A percentile compares a stretch with the other conserved stretches of the same genome.
Evolutionary conservation across 2,888 invertebrate species (phyloP).

Genomic region (Dioctria rufipes): DNA sequence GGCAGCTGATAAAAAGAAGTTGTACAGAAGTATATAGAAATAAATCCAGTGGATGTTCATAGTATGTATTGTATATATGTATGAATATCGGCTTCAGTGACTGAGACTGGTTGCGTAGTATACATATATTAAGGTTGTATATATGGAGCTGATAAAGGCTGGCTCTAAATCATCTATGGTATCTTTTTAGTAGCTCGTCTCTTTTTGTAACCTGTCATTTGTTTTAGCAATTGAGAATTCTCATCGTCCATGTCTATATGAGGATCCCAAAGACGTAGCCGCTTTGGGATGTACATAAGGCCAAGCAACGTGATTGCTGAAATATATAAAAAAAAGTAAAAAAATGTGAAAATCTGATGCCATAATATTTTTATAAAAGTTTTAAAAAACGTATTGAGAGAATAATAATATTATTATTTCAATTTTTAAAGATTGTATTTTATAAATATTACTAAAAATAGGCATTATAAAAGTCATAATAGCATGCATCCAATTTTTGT

Average conservation of each 20-base stretch:
- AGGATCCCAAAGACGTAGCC: conserved; percentile 78
- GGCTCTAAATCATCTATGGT: conserved; percentile 54
- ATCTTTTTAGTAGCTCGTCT: conserved; percentile 70
- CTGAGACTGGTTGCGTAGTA: no score
- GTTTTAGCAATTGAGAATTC: conserved; percentile 78
- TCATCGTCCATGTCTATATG: conserved; percentile 79
- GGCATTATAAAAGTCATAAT: no score
- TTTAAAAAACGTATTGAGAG: no score
- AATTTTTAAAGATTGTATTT: no score
- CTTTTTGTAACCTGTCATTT: conserved; percentile 77
- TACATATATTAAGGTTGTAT: background rate
- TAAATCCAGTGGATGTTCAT: no score
- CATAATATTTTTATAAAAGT: background rate
- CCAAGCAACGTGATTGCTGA: conserved; percentile 79
- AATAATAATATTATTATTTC: no score
- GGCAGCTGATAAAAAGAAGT: conserved; percentile 21
- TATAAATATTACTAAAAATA: no score
- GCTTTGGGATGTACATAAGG: conserved; percentile 78
- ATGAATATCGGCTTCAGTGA: no score
- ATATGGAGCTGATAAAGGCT: background rate
- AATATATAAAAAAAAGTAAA: conserved; percentile 11
- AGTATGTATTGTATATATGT: no score
- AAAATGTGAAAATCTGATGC: conserved; percentile 1
- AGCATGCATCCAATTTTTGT: no score
- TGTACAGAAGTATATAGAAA: background rate